Percentiles rank a stretch among this genome's conserved stretches.
Evolutionary conservation across 1,140 invertebrate species (phyloP).

Genomic region (Drosophila pandora): DNA sequence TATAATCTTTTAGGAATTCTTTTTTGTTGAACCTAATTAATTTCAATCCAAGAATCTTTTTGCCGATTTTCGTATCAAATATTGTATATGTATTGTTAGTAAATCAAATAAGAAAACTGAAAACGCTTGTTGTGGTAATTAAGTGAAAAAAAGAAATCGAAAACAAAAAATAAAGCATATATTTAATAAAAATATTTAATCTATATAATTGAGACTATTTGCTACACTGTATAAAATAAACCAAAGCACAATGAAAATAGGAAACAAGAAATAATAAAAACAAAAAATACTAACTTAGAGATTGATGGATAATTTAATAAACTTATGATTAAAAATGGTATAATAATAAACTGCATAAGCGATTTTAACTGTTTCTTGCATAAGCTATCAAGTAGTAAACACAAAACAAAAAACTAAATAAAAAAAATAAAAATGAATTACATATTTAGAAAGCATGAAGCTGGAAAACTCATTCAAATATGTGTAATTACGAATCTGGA

Average conservation of each 20-base stretch:
- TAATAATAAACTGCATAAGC: constrained; percentile 66
- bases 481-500: constrained; percentile 47
- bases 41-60: constrained; percentile 9
- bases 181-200: constrained; percentile 61
- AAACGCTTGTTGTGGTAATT: constrained; percentile 81
- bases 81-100: constrained; percentile 69
- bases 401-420: neutral
- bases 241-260: constrained; percentile 34
- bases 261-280: constrained; percentile 26
- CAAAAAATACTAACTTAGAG: constrained; percentile 40
- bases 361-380: constrained; percentile 73
- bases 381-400: constrained; percentile 55
- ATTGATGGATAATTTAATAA: constrained; percentile 65
- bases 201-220: constrained; percentile 66
- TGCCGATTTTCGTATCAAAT: constrained; percentile 24
- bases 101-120: constrained; percentile 80
- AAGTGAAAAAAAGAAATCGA: constrained; percentile 46
- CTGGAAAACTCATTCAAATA: constrained; percentile 43
- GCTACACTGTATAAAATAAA: constrained; percentile 69
- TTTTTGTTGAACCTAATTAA: neutral
- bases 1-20: too few species aligned
- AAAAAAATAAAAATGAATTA: constrained; percentile 32
- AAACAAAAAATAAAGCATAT: constrained; percentile 30
- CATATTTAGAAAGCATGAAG: constrained; percentile 38
- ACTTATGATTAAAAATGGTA: constrained; percentile 65